These are phyloP conservation scores for Pocota personata DNA, from an alignment of 2,888 invertebrate genomes.

Conservation along the genomic window DNA sequence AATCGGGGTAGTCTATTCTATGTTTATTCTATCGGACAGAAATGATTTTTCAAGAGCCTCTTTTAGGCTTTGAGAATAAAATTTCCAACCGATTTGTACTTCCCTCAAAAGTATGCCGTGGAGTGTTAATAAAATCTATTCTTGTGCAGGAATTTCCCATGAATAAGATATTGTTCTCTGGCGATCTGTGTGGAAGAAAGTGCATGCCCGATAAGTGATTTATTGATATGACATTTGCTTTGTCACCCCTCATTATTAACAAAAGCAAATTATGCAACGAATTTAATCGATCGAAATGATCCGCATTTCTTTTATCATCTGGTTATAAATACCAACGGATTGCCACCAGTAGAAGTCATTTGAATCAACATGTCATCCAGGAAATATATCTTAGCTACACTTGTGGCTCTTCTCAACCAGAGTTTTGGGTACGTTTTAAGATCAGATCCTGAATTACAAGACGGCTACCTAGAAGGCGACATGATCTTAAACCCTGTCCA, in stretches of 20 bases:
- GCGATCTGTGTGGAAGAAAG: too few species aligned
- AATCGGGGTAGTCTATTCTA: too few species aligned
- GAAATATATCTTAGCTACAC: too few species aligned
- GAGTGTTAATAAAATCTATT: too few species aligned
- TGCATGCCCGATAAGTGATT: not conserved
- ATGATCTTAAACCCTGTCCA: slow-evolving; percentile 85
- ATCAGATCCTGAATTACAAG: slow-evolving; percentile 89
- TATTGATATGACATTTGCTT: not conserved
- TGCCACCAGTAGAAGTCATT: not conserved
- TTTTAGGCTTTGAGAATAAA: too few species aligned
- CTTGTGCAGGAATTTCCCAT: too few species aligned
- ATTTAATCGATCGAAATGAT: not conserved
- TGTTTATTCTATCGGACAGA: too few species aligned
- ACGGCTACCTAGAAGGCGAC: slow-evolving; percentile 89
- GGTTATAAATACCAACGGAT: not conserved
- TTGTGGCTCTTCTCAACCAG: not conserved
- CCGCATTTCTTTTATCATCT: not conserved
- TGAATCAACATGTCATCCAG: not conserved
- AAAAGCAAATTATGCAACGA: not conserved
- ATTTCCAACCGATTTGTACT: too few species aligned
- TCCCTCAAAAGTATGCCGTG: too few species aligned
- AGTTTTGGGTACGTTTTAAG: slow-evolving; percentile 43
- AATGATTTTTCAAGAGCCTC: too few species aligned
- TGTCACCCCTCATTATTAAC: not conserved
- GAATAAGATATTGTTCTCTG: too few species aligned